phyloP scores from a whole-genome alignment of 2,113 vertebrate species.

The Rhadina sibilatrix region DNA sequence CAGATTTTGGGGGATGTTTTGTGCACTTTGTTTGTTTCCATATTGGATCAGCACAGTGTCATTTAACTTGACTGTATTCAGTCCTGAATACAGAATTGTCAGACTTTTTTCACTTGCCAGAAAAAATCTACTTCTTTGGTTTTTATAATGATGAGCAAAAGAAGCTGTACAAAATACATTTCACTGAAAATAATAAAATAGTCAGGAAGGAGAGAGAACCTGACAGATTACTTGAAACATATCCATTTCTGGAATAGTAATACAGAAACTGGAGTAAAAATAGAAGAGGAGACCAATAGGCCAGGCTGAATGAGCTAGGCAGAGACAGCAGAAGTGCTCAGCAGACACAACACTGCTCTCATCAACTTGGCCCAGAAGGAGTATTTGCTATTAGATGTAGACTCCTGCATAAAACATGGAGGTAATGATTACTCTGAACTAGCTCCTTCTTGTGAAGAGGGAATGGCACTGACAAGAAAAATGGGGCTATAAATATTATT shows the following conservation, averaged over 20 bases:
- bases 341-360: not conserved
- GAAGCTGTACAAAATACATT: not conserved
- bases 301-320: not conserved
- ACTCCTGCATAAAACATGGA: conserved; percentile 28
- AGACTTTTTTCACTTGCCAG: not conserved
- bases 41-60: not conserved
- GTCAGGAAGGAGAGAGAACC: not conserved
- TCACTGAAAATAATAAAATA: not conserved
- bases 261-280: not conserved
- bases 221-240: not conserved
- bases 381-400: not conserved
- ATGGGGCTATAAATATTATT: conserved; percentile 30
- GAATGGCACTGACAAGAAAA: conserved; percentile 2
- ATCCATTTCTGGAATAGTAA: not conserved
- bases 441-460: not conserved
- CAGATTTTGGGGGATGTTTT: not conserved
- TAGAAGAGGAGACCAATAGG: not conserved
- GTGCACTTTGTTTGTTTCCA: not conserved
- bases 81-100: not conserved
- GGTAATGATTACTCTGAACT: conserved; percentile 7
- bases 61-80: not conserved
- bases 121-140: not conserved
- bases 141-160: not conserved
- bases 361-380: not conserved
- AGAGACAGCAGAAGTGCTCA: not conserved